These are phyloP conservation scores for Strix aluco DNA, from an alignment of 2,113 vertebrate species.

Conservation along the genomic window DNA sequence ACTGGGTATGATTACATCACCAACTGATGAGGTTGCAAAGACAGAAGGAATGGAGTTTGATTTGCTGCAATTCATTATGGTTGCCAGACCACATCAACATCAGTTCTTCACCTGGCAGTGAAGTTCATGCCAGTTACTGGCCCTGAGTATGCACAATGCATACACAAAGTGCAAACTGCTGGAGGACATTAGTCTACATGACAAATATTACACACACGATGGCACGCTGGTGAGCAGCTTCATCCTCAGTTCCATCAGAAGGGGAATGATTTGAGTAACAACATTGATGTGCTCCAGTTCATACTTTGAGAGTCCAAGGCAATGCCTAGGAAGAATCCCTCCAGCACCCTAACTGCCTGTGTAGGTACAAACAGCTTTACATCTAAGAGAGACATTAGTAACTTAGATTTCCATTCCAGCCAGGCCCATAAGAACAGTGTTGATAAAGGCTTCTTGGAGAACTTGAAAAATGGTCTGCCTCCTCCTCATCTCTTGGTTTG, in stretches of 20 bases:
- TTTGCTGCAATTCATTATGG: background rate
- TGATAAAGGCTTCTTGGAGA: background rate
- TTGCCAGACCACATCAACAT: background rate
- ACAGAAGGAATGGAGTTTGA: background rate
- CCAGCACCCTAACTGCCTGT: background rate
- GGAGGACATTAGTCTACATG: background rate
- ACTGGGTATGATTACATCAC: background rate
- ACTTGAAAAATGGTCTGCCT: background rate
- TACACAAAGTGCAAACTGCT: background rate
- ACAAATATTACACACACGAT: background rate
- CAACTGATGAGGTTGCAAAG: background rate
- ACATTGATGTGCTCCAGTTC: rapidly evolving
- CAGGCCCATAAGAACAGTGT: background rate
- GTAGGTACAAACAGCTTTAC: background rate
- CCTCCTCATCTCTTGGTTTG: background rate
- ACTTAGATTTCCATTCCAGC: background rate
- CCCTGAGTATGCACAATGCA: background rate
- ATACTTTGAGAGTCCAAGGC: background rate
- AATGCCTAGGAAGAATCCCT: background rate
- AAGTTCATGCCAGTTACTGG: background rate
- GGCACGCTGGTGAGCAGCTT: background rate
- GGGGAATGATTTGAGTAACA: background rate
- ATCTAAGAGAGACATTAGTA: background rate
- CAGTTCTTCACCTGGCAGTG: background rate
- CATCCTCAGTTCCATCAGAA: background rate